Evolutionary conservation across 1,140 invertebrate genomes (phyloP).

Genomic region (Drosophila mauritiana): DNA sequence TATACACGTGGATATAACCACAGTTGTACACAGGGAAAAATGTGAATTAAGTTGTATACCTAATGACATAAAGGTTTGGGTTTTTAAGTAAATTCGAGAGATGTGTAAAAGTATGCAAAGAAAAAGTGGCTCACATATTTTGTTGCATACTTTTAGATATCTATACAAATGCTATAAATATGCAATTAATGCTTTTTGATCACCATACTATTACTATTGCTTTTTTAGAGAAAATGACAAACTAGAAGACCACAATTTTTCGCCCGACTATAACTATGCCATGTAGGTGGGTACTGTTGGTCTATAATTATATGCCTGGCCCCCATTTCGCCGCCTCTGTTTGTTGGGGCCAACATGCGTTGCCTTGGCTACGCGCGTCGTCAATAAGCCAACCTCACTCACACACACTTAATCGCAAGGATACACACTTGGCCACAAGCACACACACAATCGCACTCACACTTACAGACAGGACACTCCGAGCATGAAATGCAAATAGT

Average conservation of each 20-base stretch:
- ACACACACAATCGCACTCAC: background rate
- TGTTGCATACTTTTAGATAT: no score
- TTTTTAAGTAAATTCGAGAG: background rate
- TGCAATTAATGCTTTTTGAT: no score
- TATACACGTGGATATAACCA: conserved; percentile 7
- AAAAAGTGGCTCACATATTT: no score
- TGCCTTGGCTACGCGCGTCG: conserved; percentile 56
- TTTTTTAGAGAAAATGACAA: no score
- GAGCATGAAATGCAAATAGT: conserved; percentile 68
- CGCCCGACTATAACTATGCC: conserved; percentile 13
- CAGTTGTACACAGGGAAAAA: conserved; percentile 3
- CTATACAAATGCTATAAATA: no score
- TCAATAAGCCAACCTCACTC: conserved; percentile 52
- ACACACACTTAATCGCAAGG: conserved; percentile 18
- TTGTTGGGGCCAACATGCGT: conserved; percentile 53
- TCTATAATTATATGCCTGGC: conserved; percentile 59
- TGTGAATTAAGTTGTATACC: no score
- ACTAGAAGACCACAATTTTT: background rate
- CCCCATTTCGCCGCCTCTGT: conserved; percentile 41
- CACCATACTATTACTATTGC: no score
- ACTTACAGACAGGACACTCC: conserved; percentile 24
- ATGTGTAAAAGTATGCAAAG: background rate
- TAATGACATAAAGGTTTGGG: background rate
- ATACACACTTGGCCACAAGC: conserved; percentile 26
- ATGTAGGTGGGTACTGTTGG: conserved; percentile 8